Base-by-base conservation (phyloP, 2,797 vertebrate genomes). In the Spheniscus humboldti region DNA sequence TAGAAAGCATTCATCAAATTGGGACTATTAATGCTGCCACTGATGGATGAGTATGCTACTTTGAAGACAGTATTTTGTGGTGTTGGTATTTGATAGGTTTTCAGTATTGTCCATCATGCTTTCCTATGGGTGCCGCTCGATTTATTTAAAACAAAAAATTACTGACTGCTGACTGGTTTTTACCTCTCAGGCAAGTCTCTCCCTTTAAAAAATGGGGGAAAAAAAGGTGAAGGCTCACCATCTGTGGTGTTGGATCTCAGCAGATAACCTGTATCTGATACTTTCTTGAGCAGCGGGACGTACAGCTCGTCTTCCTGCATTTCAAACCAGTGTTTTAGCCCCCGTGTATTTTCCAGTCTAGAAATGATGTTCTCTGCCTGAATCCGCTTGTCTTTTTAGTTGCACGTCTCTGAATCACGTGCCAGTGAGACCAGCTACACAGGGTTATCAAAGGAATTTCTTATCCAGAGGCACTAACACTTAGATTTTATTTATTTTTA, bases 221-320 rank as follows among this genome's bases (percentile, higher is more conserved):
- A 9, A 2, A 3, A 33, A 31, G 55, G 25, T 52, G 68, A 16
- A 31, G 19, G 16, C 35, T 76, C 6, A 1, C 2, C 0, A 2
- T 56, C 3, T 35, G 67, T 45, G 47, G 31, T 53, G 76, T 19
- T 69, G 63, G 60, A 82, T 73, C 18, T 76, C 50, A 18, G 77
- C 53, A 76, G 82, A 56, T 82, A 53, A 57, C 45, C 35, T 31
- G 30, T 37, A 15, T 12, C 20, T 37, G 33, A 37, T 48, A 47
- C 53, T 45, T 57, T 19, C 47, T 37, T 18, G n/a, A 62, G 86
- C 52, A 68, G 27, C 1, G 1, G 74, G 27, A 35, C 56, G 52
- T 57, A 4, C 3, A 74, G 52, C 67, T 75, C 11, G 0, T 80
- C 55, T 23, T 47, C 35, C 30, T 77, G 69, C n/a, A 2, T 77